phyloP scores from a whole-genome alignment of 1,140 invertebrate species.

The Nasonia giraulti region DNA sequence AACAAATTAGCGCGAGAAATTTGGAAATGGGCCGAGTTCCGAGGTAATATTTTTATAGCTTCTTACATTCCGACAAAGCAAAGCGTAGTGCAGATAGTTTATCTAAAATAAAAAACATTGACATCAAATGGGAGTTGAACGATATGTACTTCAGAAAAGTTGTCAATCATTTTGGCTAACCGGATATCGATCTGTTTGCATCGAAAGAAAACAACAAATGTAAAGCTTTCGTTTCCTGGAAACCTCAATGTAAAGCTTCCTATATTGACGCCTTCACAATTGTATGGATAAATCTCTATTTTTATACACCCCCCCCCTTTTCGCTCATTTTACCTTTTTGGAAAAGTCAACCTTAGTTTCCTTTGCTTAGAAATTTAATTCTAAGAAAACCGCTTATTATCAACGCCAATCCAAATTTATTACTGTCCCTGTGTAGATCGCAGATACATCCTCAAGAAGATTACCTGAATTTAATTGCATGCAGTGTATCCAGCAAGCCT shows the following conservation, averaged over 20 bases:
- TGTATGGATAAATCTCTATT: constrained; percentile 25
- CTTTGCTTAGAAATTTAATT: constrained; percentile 23
- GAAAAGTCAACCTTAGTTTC: constrained; percentile 42
- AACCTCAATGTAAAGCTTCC: not conserved
- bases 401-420: constrained; percentile 16
- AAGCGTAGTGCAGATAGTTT: constrained; percentile 3
- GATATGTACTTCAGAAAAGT: constrained; percentile 8
- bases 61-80: constrained; percentile 22
- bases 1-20: constrained; percentile 12
- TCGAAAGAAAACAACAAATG: constrained; percentile 37
- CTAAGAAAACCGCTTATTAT: constrained; percentile 13
- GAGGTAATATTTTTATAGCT: not conserved
- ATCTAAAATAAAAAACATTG: constrained; percentile 6
- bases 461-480: constrained; percentile 35
- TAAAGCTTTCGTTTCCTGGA: constrained; percentile 41
- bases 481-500: constrained; percentile 27
- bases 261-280: constrained; percentile 51
- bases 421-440: constrained; percentile 44
- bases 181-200: constrained; percentile 49
- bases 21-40: constrained; percentile 17
- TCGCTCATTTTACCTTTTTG: constrained; percentile 8
- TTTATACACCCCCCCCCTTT: constrained; percentile 48
- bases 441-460: constrained; percentile 25
- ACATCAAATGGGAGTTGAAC: constrained; percentile 26
- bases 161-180: not conserved